Conservation (phyloP, 2,797 vertebrate species). For the Argya squamiceps region DNA sequence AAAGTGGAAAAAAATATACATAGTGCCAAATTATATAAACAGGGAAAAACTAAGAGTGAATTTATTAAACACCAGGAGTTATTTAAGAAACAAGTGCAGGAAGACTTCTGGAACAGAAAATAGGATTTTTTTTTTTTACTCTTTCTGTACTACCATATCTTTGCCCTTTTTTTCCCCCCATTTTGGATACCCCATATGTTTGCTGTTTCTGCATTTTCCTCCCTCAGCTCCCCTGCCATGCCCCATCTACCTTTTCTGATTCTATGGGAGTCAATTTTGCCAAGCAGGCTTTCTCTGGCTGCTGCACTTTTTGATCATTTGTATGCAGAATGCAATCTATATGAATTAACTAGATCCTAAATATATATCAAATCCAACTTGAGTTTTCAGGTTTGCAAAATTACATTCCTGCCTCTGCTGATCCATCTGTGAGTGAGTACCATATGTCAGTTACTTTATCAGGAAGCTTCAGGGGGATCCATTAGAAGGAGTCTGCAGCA, state of each 20-base stretch:
- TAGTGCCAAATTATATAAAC: constrained; percentile 8
- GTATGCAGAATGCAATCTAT: constrained; percentile 29
- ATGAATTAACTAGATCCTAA: constrained; percentile 48
- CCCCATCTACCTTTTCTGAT: constrained; percentile 22
- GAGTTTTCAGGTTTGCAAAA: constrained; percentile 51
- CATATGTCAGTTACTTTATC: constrained; percentile 70
- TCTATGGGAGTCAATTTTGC: not conserved
- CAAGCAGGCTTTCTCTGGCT: not conserved
- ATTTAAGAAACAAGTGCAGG: constrained; percentile 2
- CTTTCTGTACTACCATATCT: not conserved
- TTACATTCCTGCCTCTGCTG: constrained; percentile 46
- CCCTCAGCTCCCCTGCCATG: not conserved
- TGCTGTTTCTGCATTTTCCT: constrained; percentile 17
- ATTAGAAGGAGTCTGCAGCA: constrained; percentile 46
- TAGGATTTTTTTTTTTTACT: not conserved
- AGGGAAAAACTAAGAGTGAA: not conserved
- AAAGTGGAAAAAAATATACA: not conserved
- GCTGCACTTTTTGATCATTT: constrained; percentile 42
- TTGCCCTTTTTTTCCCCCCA: rapidly evolving
- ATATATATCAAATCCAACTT: constrained; percentile 53
- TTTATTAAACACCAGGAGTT: constrained; percentile 6
- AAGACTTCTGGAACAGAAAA: not conserved
- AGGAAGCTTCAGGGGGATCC: constrained; percentile 65
- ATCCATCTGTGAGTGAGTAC: constrained; percentile 57
- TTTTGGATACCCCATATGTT: constrained; percentile 1